Evolutionary conservation across 2,888 invertebrate genomes (phyloP), one percentile per base, ranked within the genome.

Genomic region (Ceratothoa steindachneri): DNA sequence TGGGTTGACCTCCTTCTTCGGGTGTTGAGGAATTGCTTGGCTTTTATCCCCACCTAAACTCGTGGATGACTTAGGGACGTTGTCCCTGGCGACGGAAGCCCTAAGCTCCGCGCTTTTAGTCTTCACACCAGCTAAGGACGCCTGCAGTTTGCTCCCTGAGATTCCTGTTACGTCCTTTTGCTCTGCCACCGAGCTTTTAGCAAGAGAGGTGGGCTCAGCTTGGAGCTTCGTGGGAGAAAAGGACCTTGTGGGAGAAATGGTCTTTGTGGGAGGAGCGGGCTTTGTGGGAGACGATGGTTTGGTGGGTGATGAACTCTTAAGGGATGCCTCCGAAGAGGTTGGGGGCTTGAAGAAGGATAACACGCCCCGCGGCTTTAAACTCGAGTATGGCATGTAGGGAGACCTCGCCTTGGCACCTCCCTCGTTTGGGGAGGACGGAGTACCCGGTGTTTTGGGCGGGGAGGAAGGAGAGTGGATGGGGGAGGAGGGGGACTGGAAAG

Each of bases 201-300:
- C 53, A 29, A 52, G 69, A 27, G 9, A 15, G n/a, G 19, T 28
- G 29, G 68, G 24, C 19, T 5, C 9, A 2, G 51, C 51, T n/a
- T n/a, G n/a, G n/a, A n/a, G n/a, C n/a, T n/a, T 9, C 19, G 5
- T 19, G 28, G n/a, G 65, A 22, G 19, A 22, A 30, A 1, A 27
- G 65, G 4, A 9, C 12, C 51, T 12, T 12, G 15, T 51, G 51
- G 51, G 51, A 51, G 51, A 51, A 12, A 51, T 51, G 9, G 51
- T 51, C 51, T 9, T 9, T 51, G 51, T 12, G n/a, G 3, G 15
- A 30, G 60, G 31, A 19, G 30, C 30, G 27, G 28, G 28, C 29
- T 51, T 51, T 60, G 69, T 30, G 9, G 30, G 69, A 12, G 27
- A 1, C 24, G 73, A 65, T 22, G 30, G 24, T 41, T 64, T 73